These are phyloP conservation scores for Caerostris darwini DNA, from an alignment of 1,140 invertebrate genomes.

Conservation along the genomic window DNA sequence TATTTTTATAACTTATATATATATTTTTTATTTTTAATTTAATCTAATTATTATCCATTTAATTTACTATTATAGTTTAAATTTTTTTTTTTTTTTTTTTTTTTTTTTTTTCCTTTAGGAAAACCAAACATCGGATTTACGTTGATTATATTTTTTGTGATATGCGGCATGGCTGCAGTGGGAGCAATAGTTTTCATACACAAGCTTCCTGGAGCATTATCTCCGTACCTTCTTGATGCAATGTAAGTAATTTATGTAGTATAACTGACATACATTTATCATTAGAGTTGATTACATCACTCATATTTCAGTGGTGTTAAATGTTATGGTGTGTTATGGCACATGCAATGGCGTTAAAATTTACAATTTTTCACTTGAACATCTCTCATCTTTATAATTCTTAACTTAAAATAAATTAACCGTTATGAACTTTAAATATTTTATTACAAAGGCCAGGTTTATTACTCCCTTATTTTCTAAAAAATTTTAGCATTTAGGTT, in stretches of 20 bases:
- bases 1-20: neutral
- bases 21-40: neutral
- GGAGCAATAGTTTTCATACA: conserved; percentile 56
- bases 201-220: conserved; percentile 67
- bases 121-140: conserved; percentile 67
- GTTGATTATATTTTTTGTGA: conserved; percentile 30
- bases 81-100: neutral
- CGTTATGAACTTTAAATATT: too few species aligned
- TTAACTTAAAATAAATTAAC: too few species aligned
- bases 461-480: too few species aligned
- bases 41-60: neutral
- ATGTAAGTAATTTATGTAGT: conserved; percentile 54
- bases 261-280: too few species aligned
- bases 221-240: conserved; percentile 56
- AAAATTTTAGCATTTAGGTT: too few species aligned
- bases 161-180: conserved; percentile 64
- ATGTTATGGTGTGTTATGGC: too few species aligned
- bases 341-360: too few species aligned
- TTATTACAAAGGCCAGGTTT: too few species aligned
- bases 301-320: too few species aligned
- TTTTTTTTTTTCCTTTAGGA: neutral
- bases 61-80: neutral
- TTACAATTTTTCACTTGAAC: too few species aligned
- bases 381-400: too few species aligned
- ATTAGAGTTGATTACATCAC: too few species aligned